Conservation (phyloP, 92 coral and sea anemone genomes). For the Paramuricea clavata region DNA sequence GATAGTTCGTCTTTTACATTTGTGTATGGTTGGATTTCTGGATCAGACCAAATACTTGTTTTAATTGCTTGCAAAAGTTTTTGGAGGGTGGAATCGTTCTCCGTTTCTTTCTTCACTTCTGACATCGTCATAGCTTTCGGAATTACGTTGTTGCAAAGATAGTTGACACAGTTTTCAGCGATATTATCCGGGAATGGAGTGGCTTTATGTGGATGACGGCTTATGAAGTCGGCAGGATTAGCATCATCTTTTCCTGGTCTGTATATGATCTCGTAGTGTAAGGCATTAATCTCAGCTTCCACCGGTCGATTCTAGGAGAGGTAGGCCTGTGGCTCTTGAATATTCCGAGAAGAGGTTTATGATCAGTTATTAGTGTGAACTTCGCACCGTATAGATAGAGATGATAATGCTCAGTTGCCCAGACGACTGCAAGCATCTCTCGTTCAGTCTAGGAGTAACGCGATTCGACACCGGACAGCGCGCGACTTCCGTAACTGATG, state of each 20-base stretch:
- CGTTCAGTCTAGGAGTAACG: constrained; percentile 55
- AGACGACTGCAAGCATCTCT: constrained; percentile 57
- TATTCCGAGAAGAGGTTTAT: constrained; percentile 71
- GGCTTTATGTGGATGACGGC: constrained; percentile 50
- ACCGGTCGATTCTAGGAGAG: constrained; percentile 65
- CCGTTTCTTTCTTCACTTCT: constrained; percentile 65
- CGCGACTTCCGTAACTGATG: constrained; percentile 55
- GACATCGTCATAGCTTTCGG: constrained; percentile 57
- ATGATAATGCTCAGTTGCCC: constrained; percentile 57
- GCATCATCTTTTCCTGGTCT: constrained; percentile 69
- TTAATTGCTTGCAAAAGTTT: no score
- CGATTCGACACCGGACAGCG: constrained; percentile 48
- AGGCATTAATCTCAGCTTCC: constrained; percentile 75
- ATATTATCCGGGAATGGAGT: neutral
- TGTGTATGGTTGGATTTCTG: no score
- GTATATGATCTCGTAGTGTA: constrained; percentile 64
- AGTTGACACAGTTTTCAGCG: constrained; percentile 60
- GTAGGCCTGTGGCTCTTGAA: constrained; percentile 60
- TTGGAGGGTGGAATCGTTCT: no score
- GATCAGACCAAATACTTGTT: no score
- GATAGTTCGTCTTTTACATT: no score
- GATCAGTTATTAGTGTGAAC: constrained; percentile 66
- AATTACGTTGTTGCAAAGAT: constrained; percentile 45
- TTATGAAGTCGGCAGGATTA: constrained; percentile 72
- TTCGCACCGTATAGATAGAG: constrained; percentile 62